Conservation (phyloP, 2,797 vertebrate genomes). For the Phrynocephalus vlangalii region DNA sequence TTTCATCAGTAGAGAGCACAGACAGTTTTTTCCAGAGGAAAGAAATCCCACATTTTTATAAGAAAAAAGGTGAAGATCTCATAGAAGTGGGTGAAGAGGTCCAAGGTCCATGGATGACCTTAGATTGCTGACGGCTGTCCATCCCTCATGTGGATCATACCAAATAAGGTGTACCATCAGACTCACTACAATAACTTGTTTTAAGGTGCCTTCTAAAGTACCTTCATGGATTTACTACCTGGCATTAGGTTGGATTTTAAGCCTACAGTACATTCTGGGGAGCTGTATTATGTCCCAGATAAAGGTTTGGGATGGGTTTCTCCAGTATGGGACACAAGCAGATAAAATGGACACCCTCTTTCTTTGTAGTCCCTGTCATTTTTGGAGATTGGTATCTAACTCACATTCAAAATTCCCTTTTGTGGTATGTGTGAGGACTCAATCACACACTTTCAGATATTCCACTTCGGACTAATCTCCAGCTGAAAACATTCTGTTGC, state of each 20-base stretch:
- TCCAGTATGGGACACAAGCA: background rate
- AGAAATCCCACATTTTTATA: too few relatives aligned
- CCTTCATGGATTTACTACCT: background rate
- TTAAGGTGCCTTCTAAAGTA: background rate
- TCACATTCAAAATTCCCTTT: background rate
- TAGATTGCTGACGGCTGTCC: too few relatives aligned
- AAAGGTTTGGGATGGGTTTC: background rate
- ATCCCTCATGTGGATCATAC: too few relatives aligned
- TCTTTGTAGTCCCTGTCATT: background rate
- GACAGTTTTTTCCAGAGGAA: too few relatives aligned
- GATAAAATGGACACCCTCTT: background rate
- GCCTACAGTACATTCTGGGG: background rate
- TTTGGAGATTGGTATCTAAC: background rate
- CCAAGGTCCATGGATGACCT: too few relatives aligned
- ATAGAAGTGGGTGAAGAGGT: too few relatives aligned
- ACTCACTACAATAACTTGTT: too few relatives aligned
- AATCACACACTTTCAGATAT: background rate
- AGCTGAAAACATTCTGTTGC: constrained; percentile 19
- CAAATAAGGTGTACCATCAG: too few relatives aligned
- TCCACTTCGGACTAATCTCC: constrained; percentile 15
- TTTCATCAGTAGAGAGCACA: too few relatives aligned
- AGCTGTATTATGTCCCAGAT: background rate
- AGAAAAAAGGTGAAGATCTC: too few relatives aligned
- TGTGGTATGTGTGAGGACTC: background rate
- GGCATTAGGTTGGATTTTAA: background rate